Evolutionary conservation across 2,797 vertebrate genomes (phyloP).

Genomic region (Borostomias antarcticus): DNA sequence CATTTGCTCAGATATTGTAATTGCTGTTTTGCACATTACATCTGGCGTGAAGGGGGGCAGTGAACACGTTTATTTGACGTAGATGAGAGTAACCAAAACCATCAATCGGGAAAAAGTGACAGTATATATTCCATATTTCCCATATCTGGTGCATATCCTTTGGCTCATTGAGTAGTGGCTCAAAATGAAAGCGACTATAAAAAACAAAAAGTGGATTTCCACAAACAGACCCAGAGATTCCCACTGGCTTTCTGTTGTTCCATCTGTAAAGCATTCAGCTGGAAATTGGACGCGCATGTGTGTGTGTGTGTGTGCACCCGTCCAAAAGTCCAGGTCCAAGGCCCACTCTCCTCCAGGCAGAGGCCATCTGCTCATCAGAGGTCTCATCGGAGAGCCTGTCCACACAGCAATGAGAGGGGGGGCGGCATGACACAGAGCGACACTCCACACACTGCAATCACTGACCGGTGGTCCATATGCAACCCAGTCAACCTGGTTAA

Average conservation of each 20-base stretch:
- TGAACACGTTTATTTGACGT: constrained; percentile 43
- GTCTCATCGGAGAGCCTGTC: no score
- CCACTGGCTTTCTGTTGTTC: constrained; percentile 49
- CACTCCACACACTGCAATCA: no score
- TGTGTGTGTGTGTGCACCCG: constrained; percentile 33
- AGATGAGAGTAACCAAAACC: constrained; percentile 13
- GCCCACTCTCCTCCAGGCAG: constrained; percentile 67
- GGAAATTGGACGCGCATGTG: constrained; percentile 36
- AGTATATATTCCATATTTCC: no score
- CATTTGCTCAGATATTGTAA: constrained; percentile 21
- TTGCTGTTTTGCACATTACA: constrained; percentile 38
- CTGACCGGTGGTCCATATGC: no score
- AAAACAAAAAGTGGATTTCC: background rate
- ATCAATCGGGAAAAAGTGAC: background rate
- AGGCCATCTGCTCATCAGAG: constrained; percentile 77
- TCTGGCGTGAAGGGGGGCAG: constrained; percentile 26
- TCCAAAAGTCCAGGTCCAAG: constrained; percentile 60
- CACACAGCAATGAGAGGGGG: constrained; percentile 59
- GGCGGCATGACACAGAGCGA: background rate
- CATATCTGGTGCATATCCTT: no score
- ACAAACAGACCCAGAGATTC: background rate
- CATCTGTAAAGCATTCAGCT: constrained; percentile 51
- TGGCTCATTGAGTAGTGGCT: no score
- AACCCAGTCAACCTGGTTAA: no score
- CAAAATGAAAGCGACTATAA: no score